These are phyloP conservation scores for Aradus depressus DNA, from an alignment of 2,888 invertebrate species.

Conservation along the genomic window DNA sequence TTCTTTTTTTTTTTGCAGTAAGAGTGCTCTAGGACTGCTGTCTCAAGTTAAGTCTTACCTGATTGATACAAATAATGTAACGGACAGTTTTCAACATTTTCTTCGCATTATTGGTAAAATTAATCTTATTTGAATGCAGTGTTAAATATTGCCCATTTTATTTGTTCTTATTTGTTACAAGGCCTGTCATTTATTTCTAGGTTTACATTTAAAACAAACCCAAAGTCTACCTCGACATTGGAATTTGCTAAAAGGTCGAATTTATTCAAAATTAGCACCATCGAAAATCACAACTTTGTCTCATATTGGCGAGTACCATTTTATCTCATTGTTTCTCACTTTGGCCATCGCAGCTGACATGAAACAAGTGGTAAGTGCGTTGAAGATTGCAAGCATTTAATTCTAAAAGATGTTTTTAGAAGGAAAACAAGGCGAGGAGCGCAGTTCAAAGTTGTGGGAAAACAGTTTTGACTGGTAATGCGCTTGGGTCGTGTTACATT, in stretches of 20 bases:
- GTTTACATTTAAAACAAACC: slow-evolving; percentile 35
- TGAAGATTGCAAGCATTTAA: background rate
- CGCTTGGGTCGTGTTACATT: too few species aligned
- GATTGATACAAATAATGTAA: slow-evolving; percentile 9
- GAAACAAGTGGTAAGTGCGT: slow-evolving; percentile 37
- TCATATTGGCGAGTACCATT: slow-evolving; percentile 46
- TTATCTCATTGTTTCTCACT: slow-evolving; percentile 40
- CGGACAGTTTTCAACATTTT: slow-evolving; percentile 26
- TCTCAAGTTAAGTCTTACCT: slow-evolving; percentile 25
- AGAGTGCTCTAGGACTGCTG: slow-evolving; percentile 35
- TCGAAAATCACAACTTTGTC: slow-evolving; percentile 44
- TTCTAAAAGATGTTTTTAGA: too few species aligned
- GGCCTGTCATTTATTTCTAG: slow-evolving; percentile 32
- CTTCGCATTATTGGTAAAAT: slow-evolving; percentile 24
- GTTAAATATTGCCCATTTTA: too few species aligned
- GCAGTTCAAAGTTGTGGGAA: too few species aligned
- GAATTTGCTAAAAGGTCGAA: slow-evolving; percentile 45
- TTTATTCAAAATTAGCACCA: slow-evolving; percentile 48
- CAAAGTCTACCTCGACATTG: slow-evolving; percentile 36
- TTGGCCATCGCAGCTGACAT: slow-evolving; percentile 39
- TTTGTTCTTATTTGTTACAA: background rate
- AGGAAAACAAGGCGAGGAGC: too few species aligned
- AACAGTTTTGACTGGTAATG: too few species aligned
- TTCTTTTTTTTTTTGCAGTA: slow-evolving; percentile 29
- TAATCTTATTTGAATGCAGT: background rate